A percentile compares a stretch with the other conserved stretches of the same genome.
Conservation (phyloP, 37 sponge, comb jelly and placozoan genomes). For the Eunapius fragilis region DNA sequence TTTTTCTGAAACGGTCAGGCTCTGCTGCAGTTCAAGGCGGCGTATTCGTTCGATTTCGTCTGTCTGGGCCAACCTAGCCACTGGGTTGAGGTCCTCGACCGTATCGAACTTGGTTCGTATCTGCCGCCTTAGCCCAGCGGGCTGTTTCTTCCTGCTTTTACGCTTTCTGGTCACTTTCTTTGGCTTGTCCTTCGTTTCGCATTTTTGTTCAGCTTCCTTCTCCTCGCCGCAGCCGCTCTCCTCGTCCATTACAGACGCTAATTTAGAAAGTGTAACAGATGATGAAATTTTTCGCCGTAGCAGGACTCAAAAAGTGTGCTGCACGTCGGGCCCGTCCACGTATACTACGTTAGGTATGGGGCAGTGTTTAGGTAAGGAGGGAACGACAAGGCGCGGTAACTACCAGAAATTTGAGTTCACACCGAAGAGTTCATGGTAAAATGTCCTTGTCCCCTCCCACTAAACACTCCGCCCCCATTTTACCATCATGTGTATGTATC, state of each 20-base stretch:
- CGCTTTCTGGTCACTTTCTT: background rate
- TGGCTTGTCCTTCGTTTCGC: background rate
- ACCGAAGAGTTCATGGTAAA: background rate
- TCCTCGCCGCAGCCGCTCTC: background rate
- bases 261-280: background rate
- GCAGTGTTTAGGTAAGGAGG: background rate
- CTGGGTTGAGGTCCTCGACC: conserved; percentile 71
- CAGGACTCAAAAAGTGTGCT: too few species aligned
- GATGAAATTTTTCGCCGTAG: too few species aligned
- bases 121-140: conserved; percentile 24
- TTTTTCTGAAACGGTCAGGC: background rate
- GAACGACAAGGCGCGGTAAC: background rate
- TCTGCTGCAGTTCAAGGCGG: conserved; percentile 50
- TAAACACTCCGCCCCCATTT: background rate
- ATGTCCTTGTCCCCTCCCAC: background rate
- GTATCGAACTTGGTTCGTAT: conserved; percentile 40
- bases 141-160: conserved; percentile 11
- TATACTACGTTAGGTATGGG: background rate
- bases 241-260: background rate
- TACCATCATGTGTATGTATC: background rate
- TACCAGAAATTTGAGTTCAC: background rate
- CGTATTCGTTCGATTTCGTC: conserved; percentile 73
- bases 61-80: conserved; percentile 68
- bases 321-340: background rate
- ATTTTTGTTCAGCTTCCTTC: background rate